A percentile compares a stretch with the other conserved stretches of the same genome.
Evolutionary conservation across 2,797 vertebrate species (phyloP).

Genomic region (Crypturellus tataupa): DNA sequence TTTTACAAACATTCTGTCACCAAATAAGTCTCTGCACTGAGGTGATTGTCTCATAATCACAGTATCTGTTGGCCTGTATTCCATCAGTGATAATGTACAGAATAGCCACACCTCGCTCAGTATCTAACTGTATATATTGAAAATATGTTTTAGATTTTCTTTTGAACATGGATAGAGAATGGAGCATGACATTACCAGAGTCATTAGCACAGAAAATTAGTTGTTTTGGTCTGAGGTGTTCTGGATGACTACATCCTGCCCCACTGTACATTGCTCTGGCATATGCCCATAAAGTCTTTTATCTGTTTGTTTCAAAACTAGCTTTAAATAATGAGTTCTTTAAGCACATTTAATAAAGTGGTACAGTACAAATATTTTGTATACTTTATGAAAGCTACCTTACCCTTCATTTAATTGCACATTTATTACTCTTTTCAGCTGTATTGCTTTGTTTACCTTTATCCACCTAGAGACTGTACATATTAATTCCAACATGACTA

Average conservation of each 20-base stretch:
- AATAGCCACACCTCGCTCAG: not conserved
- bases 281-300: no score
- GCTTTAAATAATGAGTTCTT: no score
- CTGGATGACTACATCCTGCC: not conserved
- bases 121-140: not conserved
- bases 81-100: no score
- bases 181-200: not conserved
- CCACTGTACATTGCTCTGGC: not conserved
- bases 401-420: no score
- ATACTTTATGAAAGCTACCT: no score
- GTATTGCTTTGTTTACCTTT: not conserved
- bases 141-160: not conserved
- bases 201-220: not conserved
- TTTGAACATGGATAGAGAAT: not conserved
- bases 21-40: no score
- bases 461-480: not conserved
- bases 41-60: no score
- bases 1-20: no score
- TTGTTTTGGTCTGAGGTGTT: not conserved
- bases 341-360: no score
- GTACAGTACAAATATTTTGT: no score
- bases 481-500: not conserved
- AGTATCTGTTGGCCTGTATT: no score
- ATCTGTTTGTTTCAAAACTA: not conserved
- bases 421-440: no score